phyloP scores from a whole-genome alignment of 2,113 vertebrate species.

The Sorex araneus region DNA sequence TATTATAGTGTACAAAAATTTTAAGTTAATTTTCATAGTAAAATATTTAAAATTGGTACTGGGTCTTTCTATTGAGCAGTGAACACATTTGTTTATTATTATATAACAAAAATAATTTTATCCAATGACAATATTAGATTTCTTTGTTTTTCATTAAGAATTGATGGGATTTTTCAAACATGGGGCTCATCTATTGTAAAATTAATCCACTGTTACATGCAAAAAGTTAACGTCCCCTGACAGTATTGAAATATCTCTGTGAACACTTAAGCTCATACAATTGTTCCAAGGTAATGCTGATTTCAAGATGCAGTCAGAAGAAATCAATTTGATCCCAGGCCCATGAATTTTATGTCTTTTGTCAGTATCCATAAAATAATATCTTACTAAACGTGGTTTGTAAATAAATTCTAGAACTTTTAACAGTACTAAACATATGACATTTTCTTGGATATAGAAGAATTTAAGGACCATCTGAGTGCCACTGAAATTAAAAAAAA shows the following conservation, averaged over 20 bases:
- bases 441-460: not conserved
- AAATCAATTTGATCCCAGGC: not conserved
- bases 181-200: not conserved
- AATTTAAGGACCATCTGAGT: not conserved
- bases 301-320: no score
- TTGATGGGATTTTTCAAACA: not conserved
- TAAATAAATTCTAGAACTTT: not conserved
- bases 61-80: not conserved
- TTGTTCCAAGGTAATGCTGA: not conserved
- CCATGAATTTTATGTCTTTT: not conserved
- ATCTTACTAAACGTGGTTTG: not conserved
- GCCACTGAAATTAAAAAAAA: not conserved
- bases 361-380: not conserved
- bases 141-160: not conserved
- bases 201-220: not conserved
- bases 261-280: not conserved
- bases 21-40: not conserved
- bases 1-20: not conserved
- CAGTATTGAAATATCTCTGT: accelerated
- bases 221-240: no score
- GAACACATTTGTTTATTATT: not conserved
- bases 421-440: not conserved
- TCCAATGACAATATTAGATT: not conserved
- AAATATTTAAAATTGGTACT: not conserved
- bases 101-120: not conserved